phyloP scores from a whole-genome alignment of 2,113 vertebrate genomes.

The Trichechus manatus region DNA sequence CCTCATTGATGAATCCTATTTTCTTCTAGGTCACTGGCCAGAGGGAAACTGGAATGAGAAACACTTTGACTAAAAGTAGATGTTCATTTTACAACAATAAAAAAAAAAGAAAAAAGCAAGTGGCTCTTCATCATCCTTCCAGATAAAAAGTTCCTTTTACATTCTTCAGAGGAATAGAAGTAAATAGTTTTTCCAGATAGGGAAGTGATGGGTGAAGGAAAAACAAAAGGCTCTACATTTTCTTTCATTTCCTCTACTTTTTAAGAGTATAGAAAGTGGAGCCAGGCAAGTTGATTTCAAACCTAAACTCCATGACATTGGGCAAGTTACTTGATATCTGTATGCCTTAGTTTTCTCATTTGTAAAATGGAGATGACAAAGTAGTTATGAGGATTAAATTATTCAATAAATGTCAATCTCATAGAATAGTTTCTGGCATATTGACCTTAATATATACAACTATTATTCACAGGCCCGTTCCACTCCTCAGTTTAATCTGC shows the following conservation, averaged over 20 bases:
- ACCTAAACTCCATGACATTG: background rate
- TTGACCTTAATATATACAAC: background rate
- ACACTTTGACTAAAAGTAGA: background rate
- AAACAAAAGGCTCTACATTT: background rate
- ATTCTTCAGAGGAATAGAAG: background rate
- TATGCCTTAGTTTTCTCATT: background rate
- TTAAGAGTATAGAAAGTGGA: background rate
- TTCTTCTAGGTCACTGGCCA: background rate
- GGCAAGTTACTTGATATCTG: background rate
- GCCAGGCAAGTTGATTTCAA: background rate
- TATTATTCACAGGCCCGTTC: background rate
- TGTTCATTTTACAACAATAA: background rate
- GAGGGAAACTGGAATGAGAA: background rate
- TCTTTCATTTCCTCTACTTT: background rate
- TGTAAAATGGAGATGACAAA: background rate
- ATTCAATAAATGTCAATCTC: background rate
- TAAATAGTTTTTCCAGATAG: background rate
- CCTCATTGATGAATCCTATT: background rate
- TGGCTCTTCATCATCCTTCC: background rate
- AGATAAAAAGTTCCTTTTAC: background rate
- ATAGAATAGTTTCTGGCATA: background rate
- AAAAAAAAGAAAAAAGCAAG: too few species aligned
- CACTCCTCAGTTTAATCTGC: background rate
- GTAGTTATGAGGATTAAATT: background rate
- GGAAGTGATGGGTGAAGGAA: background rate